Evolutionary conservation across 2,797 vertebrate genomes (phyloP), one percentile per base, ranked within the genome.

Genomic region (Macropodus opercularis): DNA sequence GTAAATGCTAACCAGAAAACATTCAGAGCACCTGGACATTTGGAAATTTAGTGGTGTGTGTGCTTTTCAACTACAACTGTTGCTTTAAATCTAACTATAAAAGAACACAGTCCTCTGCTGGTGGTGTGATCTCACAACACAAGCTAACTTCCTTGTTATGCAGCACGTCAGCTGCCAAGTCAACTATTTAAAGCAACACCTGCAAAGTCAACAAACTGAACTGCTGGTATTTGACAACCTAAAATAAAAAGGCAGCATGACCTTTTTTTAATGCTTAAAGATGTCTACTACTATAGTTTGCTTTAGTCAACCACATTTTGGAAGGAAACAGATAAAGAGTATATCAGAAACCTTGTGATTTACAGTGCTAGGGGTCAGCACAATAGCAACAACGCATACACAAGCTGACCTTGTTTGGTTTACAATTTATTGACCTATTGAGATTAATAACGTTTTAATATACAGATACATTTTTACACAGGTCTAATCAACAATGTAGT

Each of bases 331-430:
- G 49, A 51, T 72, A 62, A 72, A n/a, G n/a, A 48, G 42, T 27
- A 8, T 46, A 54, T 62, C 35, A 46, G n/a, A 55, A 42, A 15
- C 23, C 27, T 47, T 49, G 0, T 49, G 31, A 47, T 24, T 39
- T 29, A 13, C 19, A 29, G 48, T 48, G 8, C 8, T 21, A 46
- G n/a, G 15, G 42, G 21, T 69, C 55, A 69, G 79, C 59, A 75
- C 64, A 72, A 18, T 15, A 58, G 43, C 52, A 52, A 23, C 62
- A 13, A n/a, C n/a, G n/a, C 62, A 53, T 15, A 49, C 14, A 52
- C 12, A 60, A 18, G 22, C 18, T 75, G 64, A 72, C 29, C 50
- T 75, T 40, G 79, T 64, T 51, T 11, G 18, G 35, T 44, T 51
- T 26, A 11, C 13, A 21, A 49, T 43, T 43, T 75, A 36, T 64